Evolutionary conservation across 2,113 vertebrate genomes (phyloP), one percentile per base, ranked within the genome.

Genomic region (Hoplias malabaricus): DNA sequence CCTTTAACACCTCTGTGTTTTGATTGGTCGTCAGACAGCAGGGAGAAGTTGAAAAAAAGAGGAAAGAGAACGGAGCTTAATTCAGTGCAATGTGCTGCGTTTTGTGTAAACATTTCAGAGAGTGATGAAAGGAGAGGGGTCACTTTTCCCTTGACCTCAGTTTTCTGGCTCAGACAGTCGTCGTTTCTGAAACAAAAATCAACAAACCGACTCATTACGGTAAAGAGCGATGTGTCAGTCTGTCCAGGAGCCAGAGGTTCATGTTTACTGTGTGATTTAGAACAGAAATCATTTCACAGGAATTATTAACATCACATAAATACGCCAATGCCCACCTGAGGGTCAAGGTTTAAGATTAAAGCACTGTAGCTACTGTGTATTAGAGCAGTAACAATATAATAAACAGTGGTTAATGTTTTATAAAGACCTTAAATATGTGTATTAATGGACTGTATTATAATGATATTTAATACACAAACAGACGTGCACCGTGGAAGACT

Each of bases 1-100:
- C 68, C 19, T 3, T 54, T 70, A 70, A 54, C 48, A 70, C 68
- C 67, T 53, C 14, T 31, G 33, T 70, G 34, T 54, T 70, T 54
- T 54, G 46, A 43, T 54, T 34, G 68, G 68, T n/a, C 12, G 4
- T 21, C 13, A 70, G 68, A 54, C n/a, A n/a, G n/a, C n/a, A n/a
- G n/a, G n/a, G n/a, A n/a, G n/a, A 29, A 25, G 31, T 36, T 1
- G 2, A 36, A 33, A 70, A 70, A 70, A 34, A 12, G 7, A 54
- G 23, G 46, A 36, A 70, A 48, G 34, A 13, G 54, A 36, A 36
- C 16, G 21, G 13, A n/a, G 3, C 8, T n/a, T 53, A 53, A 36
- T 70, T 54, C 25, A 12, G 7, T 6, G 29, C 13, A 54, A 54
- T 54, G 54, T 70, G 68, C 25, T 70, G 12, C 3, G 31, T 5